Evolutionary conservation across 2,888 invertebrate genomes (phyloP).

Genomic region (Xestia rhomboidea): DNA sequence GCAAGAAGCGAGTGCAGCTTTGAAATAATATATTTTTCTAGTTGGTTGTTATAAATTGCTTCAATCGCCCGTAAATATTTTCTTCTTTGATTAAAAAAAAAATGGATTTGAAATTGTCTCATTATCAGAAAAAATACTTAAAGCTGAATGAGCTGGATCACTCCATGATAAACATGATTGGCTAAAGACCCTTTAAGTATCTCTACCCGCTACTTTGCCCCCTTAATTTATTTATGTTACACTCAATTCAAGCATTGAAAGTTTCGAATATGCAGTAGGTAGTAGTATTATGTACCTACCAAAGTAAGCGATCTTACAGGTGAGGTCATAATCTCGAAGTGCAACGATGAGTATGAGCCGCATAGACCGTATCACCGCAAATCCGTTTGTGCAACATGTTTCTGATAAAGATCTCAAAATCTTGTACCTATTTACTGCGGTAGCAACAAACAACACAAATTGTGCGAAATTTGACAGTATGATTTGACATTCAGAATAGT

Average conservation of each 20-base stretch:
- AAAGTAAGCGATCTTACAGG: neutral
- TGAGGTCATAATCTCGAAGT: neutral
- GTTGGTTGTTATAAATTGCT: neutral
- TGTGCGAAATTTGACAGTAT: neutral
- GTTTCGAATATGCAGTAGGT: neutral
- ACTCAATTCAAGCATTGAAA: neutral
- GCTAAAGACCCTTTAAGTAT: neutral
- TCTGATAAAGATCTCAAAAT: neutral
- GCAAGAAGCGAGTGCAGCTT: neutral
- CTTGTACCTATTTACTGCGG: neutral
- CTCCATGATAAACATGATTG: neutral
- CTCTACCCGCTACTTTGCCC: neutral
- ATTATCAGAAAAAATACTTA: neutral
- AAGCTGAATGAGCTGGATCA: neutral
- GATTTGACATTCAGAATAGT: neutral
- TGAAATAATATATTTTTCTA: neutral
- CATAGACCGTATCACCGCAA: neutral
- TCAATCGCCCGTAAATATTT: neutral
- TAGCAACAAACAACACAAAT: conserved; percentile 16
- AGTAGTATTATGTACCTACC: neutral
- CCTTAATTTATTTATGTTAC: neutral
- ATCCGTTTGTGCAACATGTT: neutral
- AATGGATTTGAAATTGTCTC: neutral
- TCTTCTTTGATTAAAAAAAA: neutral
- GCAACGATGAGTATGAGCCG: neutral